Evolutionary conservation across 2,113 vertebrate species (phyloP), one percentile per base, ranked within the genome.

Genomic region (Numida meleagris): DNA sequence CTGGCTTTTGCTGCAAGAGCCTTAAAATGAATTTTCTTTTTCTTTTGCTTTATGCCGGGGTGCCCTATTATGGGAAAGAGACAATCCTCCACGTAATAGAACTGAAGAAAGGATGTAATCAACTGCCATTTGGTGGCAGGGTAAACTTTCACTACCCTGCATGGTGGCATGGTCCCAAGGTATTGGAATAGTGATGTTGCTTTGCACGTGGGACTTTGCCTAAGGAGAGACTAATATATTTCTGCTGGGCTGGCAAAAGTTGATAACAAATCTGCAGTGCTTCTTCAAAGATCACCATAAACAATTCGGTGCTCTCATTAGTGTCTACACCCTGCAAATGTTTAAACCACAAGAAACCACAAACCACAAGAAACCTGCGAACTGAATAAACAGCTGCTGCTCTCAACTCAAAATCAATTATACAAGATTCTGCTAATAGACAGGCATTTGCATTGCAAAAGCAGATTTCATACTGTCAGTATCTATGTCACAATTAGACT

Each of bases 291-390:
- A 91, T 95, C 93, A 40, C 91, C 88, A 82, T 96, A 97, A 97
- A 97, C 95, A 97, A 95, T 96, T 65, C 92, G 81, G 88, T 61
- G 80, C 80, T 88, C 92, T 93, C 19, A 25, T 91, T 94, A 93
- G 73, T 84, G 95, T 95, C 95, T 95, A 95, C 96, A 97, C 96
- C 96, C 95, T 94, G 92, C 76, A 91, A 95, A 94, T 95, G 86
- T 93, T 93, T 95, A 95, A 97, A 97, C 95, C 95, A 95, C 96
- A 91, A 96, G 95, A 95, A 97, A 95, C 96, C 96, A 78, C 96
- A 97, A 97, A 95, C 96, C 96, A 0, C 96, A 97, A 95, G 95
- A 95, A 97, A 96, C 94, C 95, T 96, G 90, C 10, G 67, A 97
- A 94, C 94, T 96, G 95, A 96, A 95, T 90, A 97, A 97, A 97